Base-by-base conservation (phyloP, 2,113 vertebrate genomes). In the Camelus bactrianus region DNA sequence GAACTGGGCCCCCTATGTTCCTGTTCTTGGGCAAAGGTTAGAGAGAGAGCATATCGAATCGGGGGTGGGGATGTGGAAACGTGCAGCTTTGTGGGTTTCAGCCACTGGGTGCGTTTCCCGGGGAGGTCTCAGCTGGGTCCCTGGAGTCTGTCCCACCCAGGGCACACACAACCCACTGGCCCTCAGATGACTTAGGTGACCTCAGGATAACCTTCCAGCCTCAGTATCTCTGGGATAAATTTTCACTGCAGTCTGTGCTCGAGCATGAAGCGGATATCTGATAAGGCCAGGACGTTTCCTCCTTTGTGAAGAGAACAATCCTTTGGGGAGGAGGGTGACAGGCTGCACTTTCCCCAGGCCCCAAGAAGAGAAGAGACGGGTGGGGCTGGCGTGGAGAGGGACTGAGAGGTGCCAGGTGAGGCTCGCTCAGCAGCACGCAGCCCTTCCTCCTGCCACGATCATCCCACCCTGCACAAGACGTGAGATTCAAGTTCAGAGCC, bases 231-330 rank as follows among this genome's bases (percentile, higher is more conserved):
- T 58, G 84, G 92, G 84, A 16, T 80, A 56, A 16, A 20, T 92
- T 89, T 89, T 94, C 50, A 35, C 26, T 32, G 26, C 32, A 30
- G 6, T 52, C 48, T 89, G 77, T 88, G 79, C 95, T 93, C 46
- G 22, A 50, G 60, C 48, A 7, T 79, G 75, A 87, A 75, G 67
- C 14, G 56, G 90, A 82, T 93, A 52, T 75, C 73, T 94, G 97
- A 92, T 97, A 97, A 97, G 72, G 75, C 62, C 28, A 3, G 75
- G 81, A 95, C 2, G 2, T 95, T 95, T 96, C 94, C 92, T 96
- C 32, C 72, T 91, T 77, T 58, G 73, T 48, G 72, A 83, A n/a
- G 48, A 83, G 73, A 93, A 86, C 85, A 83, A 13, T 91, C 52
- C 92, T 77, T 79, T 89, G 52, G 93, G 93, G 93, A 93, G 73